Base-by-base conservation (phyloP, 2,113 vertebrate species). In the Ancistrus triradiatus region DNA sequence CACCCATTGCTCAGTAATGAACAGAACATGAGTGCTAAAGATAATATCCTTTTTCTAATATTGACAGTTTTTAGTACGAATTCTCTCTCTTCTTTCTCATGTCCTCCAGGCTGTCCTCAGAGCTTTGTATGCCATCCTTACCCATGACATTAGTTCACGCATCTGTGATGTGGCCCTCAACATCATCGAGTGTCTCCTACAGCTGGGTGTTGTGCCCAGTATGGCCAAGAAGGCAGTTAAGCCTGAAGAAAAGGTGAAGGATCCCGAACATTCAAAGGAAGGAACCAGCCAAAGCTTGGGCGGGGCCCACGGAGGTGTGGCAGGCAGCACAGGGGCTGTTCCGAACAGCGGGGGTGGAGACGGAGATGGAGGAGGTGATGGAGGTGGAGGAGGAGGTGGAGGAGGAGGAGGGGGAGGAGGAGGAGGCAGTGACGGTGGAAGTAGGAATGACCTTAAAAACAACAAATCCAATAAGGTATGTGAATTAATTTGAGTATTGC, bases 141-240 rank as follows among this genome's bases (percentile, higher is more conserved):
- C 91, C 67, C 93, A 96, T 4, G 97, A 99, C 76, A 97, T 98
- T 81, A 97, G 92, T 77, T 99, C 97, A 38, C 89, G 97, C 10
- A 93, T 98, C 77, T 99, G 95, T 0, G 97, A 99, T 9, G 94
- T 94, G 70, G 92, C 93, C 0, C 87, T 99, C 46, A 98, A 93
- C 80, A 95, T 98, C 59, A 95, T 99, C 15, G 95, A 99, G 53
- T 95, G 92, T 63, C 84, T 99, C 65, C 90, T 99, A 74, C 97
- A 99, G 67, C 90, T 99, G 60, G 91, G 93, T 0, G 92, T 98
- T 46, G 94, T 99, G 31, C 96, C 95, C 3, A 91, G 86, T 25
- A 85, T 93, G 51, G 87, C 90, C 55, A 95, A 93, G 71, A 90
- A 85, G 22, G 81, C 85, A 43, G 89, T 91, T 76, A 95, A 93